Conservation (phyloP, 2,888 invertebrate genomes). For the Drosophila kuntzei region DNA sequence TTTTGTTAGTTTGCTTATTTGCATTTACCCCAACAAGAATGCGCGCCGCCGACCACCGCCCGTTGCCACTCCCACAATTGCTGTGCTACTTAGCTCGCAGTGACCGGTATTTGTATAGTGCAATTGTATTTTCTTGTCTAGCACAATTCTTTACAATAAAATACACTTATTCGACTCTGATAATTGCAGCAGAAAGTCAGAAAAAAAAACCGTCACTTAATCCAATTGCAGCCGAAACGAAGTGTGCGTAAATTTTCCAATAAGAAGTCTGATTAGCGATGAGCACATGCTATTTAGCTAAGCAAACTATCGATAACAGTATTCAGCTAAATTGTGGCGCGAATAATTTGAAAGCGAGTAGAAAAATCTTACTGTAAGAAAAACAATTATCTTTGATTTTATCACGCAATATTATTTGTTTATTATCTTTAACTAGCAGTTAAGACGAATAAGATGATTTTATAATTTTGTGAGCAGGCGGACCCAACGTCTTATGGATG, state of each 20-base stretch:
- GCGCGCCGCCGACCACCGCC: slow-evolving; percentile 52
- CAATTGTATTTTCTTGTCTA: background rate
- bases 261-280: slow-evolving; percentile 46
- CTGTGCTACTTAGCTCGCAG: slow-evolving; percentile 1
- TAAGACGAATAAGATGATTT: slow-evolving; percentile 18
- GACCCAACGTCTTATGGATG: slow-evolving; percentile 82
- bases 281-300: background rate
- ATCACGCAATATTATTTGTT: slow-evolving; percentile 11
- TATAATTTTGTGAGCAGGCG: slow-evolving; percentile 77
- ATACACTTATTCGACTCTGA: background rate
- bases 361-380: background rate
- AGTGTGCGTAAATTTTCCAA: slow-evolving; percentile 53
- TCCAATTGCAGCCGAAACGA: slow-evolving; percentile 35
- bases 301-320: slow-evolving; percentile 42
- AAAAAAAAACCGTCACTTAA: slow-evolving; percentile 35
- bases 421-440: slow-evolving; percentile 6
- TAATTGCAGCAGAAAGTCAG: background rate
- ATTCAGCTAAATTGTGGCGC: background rate
- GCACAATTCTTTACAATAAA: slow-evolving; percentile 6
- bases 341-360: slow-evolving; percentile 31
- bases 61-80: slow-evolving; percentile 42
- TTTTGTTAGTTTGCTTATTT: slow-evolving; percentile 37
- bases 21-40: slow-evolving; percentile 66
- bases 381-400: background rate
- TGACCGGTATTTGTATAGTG: background rate